phyloP scores from a whole-genome alignment of 2,797 vertebrate genomes.

The Sparus aurata region DNA sequence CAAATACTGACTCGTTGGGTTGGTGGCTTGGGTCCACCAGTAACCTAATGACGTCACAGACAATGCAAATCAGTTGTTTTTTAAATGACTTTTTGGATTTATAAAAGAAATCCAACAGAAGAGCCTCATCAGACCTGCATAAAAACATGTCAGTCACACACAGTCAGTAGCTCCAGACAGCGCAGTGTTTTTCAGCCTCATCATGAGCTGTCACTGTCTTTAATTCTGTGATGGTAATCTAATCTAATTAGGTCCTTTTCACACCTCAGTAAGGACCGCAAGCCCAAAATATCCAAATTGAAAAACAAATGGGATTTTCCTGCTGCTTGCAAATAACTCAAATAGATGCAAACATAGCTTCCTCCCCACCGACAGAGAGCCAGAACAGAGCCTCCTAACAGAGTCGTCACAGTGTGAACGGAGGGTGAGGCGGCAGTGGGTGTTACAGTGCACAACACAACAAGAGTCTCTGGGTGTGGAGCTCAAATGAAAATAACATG shows the following conservation, averaged over 20 bases:
- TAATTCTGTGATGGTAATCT: background rate
- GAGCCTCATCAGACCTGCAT: background rate
- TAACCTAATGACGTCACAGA: too few relatives aligned
- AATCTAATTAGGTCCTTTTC: slow-evolving; percentile 11
- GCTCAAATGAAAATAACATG: slow-evolving; percentile 39
- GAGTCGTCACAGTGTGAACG: slow-evolving; percentile 36
- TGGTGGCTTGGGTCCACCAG: too few relatives aligned
- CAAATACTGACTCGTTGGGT: too few relatives aligned
- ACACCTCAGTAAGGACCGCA: background rate
- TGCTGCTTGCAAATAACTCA: slow-evolving; percentile 16
- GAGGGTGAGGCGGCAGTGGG: slow-evolving; percentile 46
- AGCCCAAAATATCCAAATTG: slow-evolving; percentile 9
- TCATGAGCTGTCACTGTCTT: background rate
- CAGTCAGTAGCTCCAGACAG: background rate
- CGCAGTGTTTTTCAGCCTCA: background rate
- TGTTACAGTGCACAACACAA: slow-evolving; percentile 29
- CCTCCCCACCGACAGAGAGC: slow-evolving; percentile 16
- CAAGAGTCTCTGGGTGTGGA: slow-evolving; percentile 29
- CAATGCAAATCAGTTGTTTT: too few relatives aligned
- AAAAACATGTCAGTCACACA: background rate
- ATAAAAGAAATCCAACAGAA: background rate
- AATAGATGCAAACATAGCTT: slow-evolving; percentile 33
- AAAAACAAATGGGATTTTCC: slow-evolving; percentile 40
- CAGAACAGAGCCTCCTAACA: slow-evolving; percentile 17
- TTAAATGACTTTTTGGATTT: too few relatives aligned